Evolutionary conservation across 2,113 vertebrate species (phyloP).

Genomic region (Rhinopomastus cyanomelas): DNA sequence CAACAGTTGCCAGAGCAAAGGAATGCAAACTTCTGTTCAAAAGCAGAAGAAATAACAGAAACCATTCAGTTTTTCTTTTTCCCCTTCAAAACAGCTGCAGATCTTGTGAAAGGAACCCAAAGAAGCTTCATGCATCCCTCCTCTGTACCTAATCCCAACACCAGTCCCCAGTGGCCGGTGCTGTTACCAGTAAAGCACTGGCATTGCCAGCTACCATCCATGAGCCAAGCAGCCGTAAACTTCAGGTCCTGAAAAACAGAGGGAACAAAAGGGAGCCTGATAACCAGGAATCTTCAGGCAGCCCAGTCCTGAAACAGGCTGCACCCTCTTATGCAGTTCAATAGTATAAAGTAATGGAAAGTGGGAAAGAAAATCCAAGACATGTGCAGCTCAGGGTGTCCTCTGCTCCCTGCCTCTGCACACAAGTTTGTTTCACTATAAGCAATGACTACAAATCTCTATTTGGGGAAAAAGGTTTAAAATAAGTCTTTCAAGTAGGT

Average conservation of each 20-base stretch:
- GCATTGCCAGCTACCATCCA: neutral
- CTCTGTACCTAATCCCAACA: neutral
- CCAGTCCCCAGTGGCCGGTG: neutral
- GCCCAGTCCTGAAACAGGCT: neutral
- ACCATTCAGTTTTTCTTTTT: neutral
- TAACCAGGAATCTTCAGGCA: neutral
- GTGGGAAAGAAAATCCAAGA: neutral
- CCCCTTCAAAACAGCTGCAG: neutral
- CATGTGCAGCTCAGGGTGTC: neutral
- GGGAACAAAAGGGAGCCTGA: neutral
- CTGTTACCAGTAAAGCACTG: neutral
- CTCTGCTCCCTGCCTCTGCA: neutral
- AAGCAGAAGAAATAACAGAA: neutral
- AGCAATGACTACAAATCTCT: neutral
- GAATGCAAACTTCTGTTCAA: conserved; percentile 37
- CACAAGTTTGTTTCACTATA: neutral
- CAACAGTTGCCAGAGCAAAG: neutral
- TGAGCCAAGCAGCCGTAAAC: neutral
- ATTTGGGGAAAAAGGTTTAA: neutral
- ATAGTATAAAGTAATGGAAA: neutral
- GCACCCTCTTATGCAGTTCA: neutral
- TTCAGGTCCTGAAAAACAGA: neutral
- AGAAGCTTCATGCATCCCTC: neutral
- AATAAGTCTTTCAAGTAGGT: neutral
- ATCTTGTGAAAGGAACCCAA: neutral